Conservation (phyloP, 2,113 vertebrate genomes). For the Sphyrna mokarran region DNA sequence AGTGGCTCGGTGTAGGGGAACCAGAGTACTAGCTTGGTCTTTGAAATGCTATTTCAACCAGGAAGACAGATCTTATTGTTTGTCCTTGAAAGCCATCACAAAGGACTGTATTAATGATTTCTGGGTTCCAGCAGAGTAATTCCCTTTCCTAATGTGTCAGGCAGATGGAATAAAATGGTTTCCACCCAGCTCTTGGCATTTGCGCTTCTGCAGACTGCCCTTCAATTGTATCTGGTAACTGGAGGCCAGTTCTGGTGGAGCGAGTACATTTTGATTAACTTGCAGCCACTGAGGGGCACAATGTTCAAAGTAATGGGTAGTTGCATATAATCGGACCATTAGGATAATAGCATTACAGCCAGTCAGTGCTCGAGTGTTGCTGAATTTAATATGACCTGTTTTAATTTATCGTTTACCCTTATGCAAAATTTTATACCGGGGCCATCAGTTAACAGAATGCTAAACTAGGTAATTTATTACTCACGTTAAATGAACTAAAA, state of each 20-base stretch:
- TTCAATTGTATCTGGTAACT: slow-evolving; percentile 48
- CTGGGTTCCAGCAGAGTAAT: neutral
- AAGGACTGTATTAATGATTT: slow-evolving; percentile 10
- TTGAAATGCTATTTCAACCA: slow-evolving; percentile 37
- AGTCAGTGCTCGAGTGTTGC: neutral
- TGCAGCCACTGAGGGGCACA: slow-evolving; percentile 38
- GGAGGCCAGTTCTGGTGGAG: slow-evolving; percentile 45
- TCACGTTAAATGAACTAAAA: neutral
- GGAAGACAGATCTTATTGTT: slow-evolving; percentile 40
- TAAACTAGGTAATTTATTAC: slow-evolving; percentile 39
- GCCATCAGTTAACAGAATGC: slow-evolving; percentile 38
- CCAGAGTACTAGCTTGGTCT: slow-evolving; percentile 10
- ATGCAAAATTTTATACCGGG: slow-evolving; percentile 38
- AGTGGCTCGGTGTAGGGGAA: neutral
- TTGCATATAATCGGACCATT: neutral
- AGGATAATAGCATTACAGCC: neutral
- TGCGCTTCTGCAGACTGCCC: slow-evolving; percentile 10
- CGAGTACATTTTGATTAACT: slow-evolving; percentile 47
- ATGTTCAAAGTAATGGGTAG: neutral
- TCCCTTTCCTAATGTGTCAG: slow-evolving; percentile 4
- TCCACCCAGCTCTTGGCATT: neutral
- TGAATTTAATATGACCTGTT: neutral
- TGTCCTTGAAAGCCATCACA: slow-evolving; percentile 15
- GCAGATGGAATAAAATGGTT: slow-evolving; percentile 22
- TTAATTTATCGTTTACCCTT: neutral